Conservation (phyloP, 2,797 vertebrate species). For the Ceryle rudis region DNA sequence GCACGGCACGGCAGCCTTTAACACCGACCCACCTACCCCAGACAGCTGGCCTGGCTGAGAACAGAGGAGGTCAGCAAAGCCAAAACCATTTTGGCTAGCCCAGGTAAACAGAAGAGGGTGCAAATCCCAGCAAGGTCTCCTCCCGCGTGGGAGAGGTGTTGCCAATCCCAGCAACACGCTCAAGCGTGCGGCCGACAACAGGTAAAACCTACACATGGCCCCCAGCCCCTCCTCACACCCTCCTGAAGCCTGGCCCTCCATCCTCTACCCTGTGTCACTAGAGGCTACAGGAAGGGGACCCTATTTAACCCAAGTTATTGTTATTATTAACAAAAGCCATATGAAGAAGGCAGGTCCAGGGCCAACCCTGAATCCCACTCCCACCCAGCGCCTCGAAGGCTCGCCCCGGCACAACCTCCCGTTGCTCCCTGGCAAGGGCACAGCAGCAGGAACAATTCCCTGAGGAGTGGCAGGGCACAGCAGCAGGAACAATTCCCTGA, state of each 20-base stretch:
- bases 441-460: background rate
- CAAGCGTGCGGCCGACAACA: background rate
- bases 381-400: background rate
- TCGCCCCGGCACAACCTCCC: background rate
- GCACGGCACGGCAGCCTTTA: background rate
- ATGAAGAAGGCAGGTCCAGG: background rate
- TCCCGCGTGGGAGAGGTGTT: background rate
- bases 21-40: background rate
- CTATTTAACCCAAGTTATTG: background rate
- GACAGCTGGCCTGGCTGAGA: background rate
- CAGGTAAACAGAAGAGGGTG: background rate
- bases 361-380: background rate
- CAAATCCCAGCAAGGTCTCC: background rate
- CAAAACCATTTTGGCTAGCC: background rate
- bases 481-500: background rate
- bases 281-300: background rate
- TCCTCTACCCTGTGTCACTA: background rate
- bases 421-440: background rate
- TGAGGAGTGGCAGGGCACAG: background rate
- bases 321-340: background rate
- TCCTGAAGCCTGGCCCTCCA: background rate
- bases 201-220: fast-evolving
- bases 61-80: background rate
- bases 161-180: fast-evolving
- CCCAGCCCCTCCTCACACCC: background rate